Conservation (phyloP, 2,113 vertebrate genomes). For the Amazona vittata region DNA sequence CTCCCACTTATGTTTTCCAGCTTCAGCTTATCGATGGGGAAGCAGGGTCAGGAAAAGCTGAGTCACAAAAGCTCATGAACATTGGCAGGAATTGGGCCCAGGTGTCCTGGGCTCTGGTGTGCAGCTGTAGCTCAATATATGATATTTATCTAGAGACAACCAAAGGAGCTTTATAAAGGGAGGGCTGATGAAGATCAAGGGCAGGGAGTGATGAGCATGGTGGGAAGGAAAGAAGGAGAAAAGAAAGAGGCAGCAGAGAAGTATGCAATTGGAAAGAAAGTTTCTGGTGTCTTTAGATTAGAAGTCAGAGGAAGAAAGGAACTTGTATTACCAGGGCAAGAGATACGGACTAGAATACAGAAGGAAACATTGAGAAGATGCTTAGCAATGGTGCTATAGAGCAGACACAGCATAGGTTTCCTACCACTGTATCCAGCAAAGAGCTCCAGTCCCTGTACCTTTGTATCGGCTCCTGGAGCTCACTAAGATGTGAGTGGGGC, state of each 20-base stretch:
- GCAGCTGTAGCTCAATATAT: not conserved
- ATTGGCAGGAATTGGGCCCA: not conserved
- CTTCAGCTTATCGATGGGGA: not conserved
- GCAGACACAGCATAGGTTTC: not conserved
- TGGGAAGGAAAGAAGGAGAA: not conserved
- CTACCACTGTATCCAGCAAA: accelerated
- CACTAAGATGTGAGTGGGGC: not conserved
- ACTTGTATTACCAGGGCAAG: not conserved
- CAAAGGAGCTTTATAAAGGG: not conserved
- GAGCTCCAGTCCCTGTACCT: not conserved
- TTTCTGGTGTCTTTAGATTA: not conserved
- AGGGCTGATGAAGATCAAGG: not conserved
- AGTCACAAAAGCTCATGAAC: not conserved
- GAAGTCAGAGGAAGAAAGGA: not conserved
- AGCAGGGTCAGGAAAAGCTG: not conserved
- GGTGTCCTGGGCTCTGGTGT: not conserved
- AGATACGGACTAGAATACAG: not conserved
- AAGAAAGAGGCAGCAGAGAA: not conserved
- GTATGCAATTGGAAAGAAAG: not conserved
- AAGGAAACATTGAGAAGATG: not conserved
- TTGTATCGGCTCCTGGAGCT: not conserved
- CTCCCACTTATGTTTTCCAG: not conserved
- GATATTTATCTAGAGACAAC: not conserved
- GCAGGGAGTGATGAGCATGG: accelerated
- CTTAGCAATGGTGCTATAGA: not conserved